Percentiles rank a stretch among this genome's conserved stretches.
Conservation (phyloP, 2,888 invertebrate species). For the Rhorus exstirpatorius region DNA sequence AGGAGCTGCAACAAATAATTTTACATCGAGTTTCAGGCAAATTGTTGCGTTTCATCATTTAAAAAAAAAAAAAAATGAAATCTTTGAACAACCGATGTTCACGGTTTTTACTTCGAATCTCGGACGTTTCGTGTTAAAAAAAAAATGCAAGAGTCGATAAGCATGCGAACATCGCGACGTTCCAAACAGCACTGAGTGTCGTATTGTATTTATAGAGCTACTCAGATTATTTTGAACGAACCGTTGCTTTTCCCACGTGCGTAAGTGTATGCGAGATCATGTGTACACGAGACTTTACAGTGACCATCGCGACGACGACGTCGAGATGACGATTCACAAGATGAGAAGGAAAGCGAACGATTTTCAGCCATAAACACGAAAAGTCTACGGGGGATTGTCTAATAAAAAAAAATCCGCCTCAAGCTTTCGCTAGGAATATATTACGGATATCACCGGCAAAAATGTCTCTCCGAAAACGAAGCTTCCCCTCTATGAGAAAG, state of each 20-base stretch:
- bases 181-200: slow-evolving; percentile 84
- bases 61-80: background rate
- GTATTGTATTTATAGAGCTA: slow-evolving; percentile 86
- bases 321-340: slow-evolving; percentile 37
- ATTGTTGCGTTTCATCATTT: slow-evolving; percentile 2
- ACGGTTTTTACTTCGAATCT: slow-evolving; percentile 30
- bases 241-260: slow-evolving; percentile 81
- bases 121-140: slow-evolving; percentile 60
- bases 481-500: no score
- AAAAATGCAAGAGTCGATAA: slow-evolving; percentile 74
- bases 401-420: background rate
- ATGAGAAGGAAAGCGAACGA: slow-evolving; percentile 17
- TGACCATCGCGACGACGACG: slow-evolving; percentile 36
- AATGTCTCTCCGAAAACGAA: no score
- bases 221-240: slow-evolving; percentile 82
- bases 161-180: slow-evolving; percentile 84
- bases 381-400: background rate
- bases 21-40: background rate
- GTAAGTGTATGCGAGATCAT: slow-evolving; percentile 65
- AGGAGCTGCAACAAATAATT: background rate
- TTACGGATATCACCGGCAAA: background rate
- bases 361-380: background rate
- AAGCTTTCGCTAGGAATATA: no score
- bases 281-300: slow-evolving; percentile 36
- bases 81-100: background rate